Evolutionary conservation across 2,797 vertebrate species (phyloP), one percentile per base, ranked within the genome.

Genomic region (Lutjanus argentimaculatus): DNA sequence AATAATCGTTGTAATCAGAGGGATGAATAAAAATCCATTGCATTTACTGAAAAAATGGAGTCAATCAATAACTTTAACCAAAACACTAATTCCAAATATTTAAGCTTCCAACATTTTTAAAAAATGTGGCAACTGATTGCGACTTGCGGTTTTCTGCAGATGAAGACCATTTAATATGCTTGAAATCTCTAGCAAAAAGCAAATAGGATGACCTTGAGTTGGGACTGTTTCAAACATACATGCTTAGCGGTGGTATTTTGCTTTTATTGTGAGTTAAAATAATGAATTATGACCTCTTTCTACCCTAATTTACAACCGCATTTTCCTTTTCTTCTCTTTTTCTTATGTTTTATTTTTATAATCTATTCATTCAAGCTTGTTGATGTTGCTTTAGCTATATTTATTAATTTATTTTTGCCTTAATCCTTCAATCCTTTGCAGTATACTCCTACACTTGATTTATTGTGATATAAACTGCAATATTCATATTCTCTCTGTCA

Each of bases 391-490:
- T 48, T 7, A 40, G 25, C 40, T 36, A 9, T n/a, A 40, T 53
- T 21, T 10, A 19, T 22, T 13, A 7, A 30, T 25, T 36, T 17
- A 68, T 53, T 43, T n/a, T 51, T 40, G 17, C 6, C 22, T 56
- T 14, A 17, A n/a, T 62, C 22, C 42, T 69, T 75, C 2, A 58
- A 58, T 42, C 46, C 16, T 49, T 22, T 40, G 48, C 15, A 42
- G 3, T 40, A 9, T 61, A 52, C 40, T n/a, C 16, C 56, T 19
- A 62, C 42, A 49, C 15, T 1, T 53, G n/a, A 22, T 52, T n/a
- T 66, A 65, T 45, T 52, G 36, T 57, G 9, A 72, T 8, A 58
- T 17, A 52, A 65, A 71, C 16, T 10, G 17, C 15, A n/a, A 64
- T 36, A 21, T 63, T 45, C 46, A 2, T 30, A 2, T 30, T 30